A percentile compares a stretch with the other conserved stretches of the same genome.
Evolutionary conservation across 1,140 invertebrate species (phyloP).

Genomic region (Trigoniulus corallinus): DNA sequence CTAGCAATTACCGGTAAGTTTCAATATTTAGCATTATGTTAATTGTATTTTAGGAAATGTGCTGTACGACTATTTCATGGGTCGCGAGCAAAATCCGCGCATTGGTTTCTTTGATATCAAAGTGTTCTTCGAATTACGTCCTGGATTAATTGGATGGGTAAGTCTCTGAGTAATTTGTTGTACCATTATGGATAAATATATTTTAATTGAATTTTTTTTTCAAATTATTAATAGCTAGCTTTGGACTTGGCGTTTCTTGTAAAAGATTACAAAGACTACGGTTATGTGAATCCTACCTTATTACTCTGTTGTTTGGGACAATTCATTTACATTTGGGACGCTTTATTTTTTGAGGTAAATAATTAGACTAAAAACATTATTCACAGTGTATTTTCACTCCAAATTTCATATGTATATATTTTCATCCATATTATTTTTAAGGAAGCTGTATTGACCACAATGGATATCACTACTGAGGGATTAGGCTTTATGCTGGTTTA

Average conservation of each 20-base stretch:
- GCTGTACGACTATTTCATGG: background rate
- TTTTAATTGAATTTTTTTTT: no score
- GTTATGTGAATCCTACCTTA: conserved; percentile 24
- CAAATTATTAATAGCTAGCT: conserved; percentile 20
- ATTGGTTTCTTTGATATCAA: conserved; percentile 53
- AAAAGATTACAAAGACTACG: conserved; percentile 23
- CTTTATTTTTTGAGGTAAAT: conserved; percentile 35
- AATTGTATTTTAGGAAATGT: no score
- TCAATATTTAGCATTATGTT: no score
- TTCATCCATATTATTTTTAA: no score
- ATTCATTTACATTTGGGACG: conserved; percentile 40
- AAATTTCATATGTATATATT: no score
- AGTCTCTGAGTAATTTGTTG: background rate
- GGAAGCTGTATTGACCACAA: conserved; percentile 40
- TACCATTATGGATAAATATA: no score
- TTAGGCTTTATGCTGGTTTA: conserved; percentile 47
- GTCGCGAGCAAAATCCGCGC: conserved; percentile 37
- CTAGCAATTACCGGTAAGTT: no score
- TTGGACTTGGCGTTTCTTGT: conserved; percentile 28
- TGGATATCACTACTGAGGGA: conserved; percentile 49
- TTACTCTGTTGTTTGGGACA: conserved; percentile 36
- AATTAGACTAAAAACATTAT: no score
- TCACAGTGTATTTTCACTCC: no score
- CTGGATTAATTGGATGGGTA: conserved; percentile 33
- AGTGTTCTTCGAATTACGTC: conserved; percentile 34